A percentile compares a stretch with the other conserved stretches of the same genome.
These are phyloP conservation scores for Chlorodrepanis virens DNA, from an alignment of 2,113 vertebrate genomes.

Conservation along the genomic window DNA sequence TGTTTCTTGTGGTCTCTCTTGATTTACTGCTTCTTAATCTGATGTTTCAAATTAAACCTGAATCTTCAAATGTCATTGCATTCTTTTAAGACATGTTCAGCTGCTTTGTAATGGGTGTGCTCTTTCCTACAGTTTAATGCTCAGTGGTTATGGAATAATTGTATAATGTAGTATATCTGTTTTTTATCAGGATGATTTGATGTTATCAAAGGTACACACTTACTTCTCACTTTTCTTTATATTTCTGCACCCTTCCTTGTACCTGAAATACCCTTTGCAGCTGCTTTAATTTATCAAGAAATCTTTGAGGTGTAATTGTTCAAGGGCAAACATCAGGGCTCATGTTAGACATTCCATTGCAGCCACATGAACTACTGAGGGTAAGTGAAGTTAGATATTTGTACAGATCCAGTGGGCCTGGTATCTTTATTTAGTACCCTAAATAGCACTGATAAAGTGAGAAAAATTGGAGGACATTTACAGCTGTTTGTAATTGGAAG, in stretches of 20 bases:
- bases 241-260: neutral
- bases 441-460: neutral
- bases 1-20: neutral
- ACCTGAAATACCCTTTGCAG: neutral
- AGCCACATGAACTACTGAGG: neutral
- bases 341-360: neutral
- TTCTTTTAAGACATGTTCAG: neutral
- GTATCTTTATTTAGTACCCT: neutral
- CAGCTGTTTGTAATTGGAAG: neutral
- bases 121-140: neutral
- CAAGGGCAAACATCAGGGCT: neutral
- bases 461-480: neutral
- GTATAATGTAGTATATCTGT: neutral
- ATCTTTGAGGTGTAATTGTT: neutral
- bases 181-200: neutral
- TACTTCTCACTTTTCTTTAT: neutral
- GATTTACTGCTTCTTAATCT: slow-evolving; percentile 53
- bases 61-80: slow-evolving; percentile 1
- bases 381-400: neutral
- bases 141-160: neutral
- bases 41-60: slow-evolving; percentile 49
- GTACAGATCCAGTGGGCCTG: neutral
- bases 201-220: neutral
- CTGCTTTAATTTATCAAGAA: neutral
- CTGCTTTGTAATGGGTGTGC: neutral